phyloP scores from a whole-genome alignment of 35 echinoderm and acorn worm species.

The Hemicentrotus pulcherrimus region DNA sequence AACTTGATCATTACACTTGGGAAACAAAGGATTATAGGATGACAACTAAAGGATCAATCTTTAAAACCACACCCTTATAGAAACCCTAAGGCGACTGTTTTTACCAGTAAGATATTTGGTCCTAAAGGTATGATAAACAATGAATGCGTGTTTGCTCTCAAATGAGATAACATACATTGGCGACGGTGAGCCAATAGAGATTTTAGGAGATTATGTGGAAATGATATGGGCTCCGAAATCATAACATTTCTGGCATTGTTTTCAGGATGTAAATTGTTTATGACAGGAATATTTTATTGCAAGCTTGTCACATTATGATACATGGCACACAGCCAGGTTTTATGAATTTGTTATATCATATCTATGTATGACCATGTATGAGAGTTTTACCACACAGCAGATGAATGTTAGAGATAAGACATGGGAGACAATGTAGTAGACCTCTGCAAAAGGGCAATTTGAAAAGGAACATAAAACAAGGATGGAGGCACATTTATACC shows the following conservation, averaged over 20 bases:
- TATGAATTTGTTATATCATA: neutral
- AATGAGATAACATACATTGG: neutral
- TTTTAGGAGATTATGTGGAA: neutral
- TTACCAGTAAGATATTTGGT: neutral
- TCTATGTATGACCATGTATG: too few species aligned
- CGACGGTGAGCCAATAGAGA: neutral
- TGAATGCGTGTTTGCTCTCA: neutral
- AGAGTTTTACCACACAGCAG: too few species aligned
- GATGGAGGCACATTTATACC: too few species aligned
- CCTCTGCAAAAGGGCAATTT: too few species aligned
- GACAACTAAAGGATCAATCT: constrained; percentile 1
- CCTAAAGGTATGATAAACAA: neutral
- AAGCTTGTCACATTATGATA: neutral
- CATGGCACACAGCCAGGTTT: neutral
- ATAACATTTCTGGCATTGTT: neutral
- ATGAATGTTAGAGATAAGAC: too few species aligned
- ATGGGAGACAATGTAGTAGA: too few species aligned
- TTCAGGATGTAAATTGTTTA: neutral
- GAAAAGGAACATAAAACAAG: too few species aligned
- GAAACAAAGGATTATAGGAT: neutral
- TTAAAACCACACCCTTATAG: constrained; percentile 1
- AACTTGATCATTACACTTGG: neutral
- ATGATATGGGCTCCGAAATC: neutral
- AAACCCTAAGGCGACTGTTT: neutral
- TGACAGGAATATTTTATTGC: neutral